Conservation (phyloP, 2,888 invertebrate genomes). For the Parascotia fuliginaria region DNA sequence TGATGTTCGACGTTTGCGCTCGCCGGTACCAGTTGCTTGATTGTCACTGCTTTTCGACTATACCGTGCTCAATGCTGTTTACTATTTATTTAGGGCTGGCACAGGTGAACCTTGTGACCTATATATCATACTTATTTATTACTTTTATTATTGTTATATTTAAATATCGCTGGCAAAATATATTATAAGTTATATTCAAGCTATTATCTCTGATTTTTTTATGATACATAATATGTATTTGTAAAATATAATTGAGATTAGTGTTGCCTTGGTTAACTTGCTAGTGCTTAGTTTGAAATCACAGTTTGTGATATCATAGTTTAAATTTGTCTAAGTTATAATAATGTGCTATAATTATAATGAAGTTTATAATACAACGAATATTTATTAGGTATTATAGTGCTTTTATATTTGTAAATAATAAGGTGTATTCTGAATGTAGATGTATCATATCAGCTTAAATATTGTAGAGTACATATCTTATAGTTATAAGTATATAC, state of each 20-base stretch:
- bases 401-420: constrained; percentile 39
- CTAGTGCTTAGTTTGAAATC: constrained; percentile 14
- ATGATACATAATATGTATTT: no score
- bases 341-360: constrained; percentile 17
- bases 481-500: not conserved
- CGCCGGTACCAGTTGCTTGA: constrained; percentile 36
- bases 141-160: not conserved
- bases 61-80: constrained; percentile 38
- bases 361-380: constrained; percentile 47
- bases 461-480: constrained; percentile 30
- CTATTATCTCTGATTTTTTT: not conserved
- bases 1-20: constrained; percentile 36
- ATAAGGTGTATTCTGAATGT: constrained; percentile 13
- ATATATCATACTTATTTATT: not conserved
- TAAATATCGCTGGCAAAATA: not conserved
- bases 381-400: constrained; percentile 43
- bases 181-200: not conserved
- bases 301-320: constrained; percentile 48
- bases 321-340: constrained; percentile 27
- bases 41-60: constrained; percentile 38
- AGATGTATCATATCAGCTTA: constrained; percentile 26
- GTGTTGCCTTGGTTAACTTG: no score
- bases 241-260: no score
- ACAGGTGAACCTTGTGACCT: not conserved
- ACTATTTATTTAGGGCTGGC: constrained; percentile 2